Conservation (phyloP, 1,140 invertebrate species). For the Lucilia cuprina region DNA sequence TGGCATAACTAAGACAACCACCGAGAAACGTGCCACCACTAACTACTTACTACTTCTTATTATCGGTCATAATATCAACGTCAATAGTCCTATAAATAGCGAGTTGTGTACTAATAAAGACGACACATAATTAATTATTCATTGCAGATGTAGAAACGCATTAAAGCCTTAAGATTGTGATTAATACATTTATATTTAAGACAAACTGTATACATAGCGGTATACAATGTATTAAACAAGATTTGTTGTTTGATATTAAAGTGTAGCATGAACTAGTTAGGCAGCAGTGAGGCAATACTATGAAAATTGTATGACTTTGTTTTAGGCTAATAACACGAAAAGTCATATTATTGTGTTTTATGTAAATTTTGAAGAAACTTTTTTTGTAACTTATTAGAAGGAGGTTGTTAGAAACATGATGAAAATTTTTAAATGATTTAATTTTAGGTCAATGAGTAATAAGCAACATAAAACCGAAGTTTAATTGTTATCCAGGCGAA, state of each 20-base stretch:
- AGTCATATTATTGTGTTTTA: too few species aligned
- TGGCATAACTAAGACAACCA: neutral
- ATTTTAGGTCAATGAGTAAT: too few species aligned
- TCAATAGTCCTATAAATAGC: neutral
- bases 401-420: too few species aligned
- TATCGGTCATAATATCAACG: too few species aligned
- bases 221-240: neutral
- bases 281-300: neutral
- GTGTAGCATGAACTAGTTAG: neutral
- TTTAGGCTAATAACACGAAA: too few species aligned
- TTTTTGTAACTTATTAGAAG: too few species aligned
- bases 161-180: conserved; percentile 29
- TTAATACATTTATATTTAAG: conserved; percentile 25
- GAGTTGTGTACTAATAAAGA: neutral
- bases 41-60: neutral
- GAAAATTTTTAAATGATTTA: too few species aligned
- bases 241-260: conserved; percentile 7
- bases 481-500: too few species aligned
- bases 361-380: too few species aligned
- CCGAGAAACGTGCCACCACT: neutral
- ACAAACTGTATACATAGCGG: neutral
- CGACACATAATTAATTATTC: conserved; percentile 29
- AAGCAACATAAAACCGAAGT: too few species aligned
- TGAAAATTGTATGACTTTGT: too few species aligned
- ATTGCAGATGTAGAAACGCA: conserved; percentile 33